Base-by-base conservation (phyloP, 2,113 vertebrate genomes). In the Sinocyclocheilus anshuiensis region DNA sequence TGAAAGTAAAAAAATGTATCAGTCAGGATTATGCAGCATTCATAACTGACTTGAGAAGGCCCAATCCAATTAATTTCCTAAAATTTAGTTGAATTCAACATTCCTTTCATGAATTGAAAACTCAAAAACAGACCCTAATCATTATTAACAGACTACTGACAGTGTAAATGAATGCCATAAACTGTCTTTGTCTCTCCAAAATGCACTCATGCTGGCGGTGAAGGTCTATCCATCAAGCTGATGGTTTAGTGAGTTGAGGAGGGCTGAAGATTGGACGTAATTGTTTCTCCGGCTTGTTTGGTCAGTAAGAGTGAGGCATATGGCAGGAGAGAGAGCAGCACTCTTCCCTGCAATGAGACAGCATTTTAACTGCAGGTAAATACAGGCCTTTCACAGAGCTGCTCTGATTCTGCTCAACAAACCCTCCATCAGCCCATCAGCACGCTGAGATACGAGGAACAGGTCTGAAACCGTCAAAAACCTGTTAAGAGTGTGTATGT, bases 261-360 rank as follows among this genome's bases (percentile, higher is more conserved):
- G 53, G 15, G 13, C 33, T 81, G 59, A 81, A 26, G 26, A 78
- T 67, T n/a, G 75, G 42, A 65, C 42, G 74, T 85, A 85, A 85
- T 85, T 81, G 36, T 65, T 65, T 65, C 57, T 61, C 78, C 15
- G 61, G 24, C 84, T 67, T 20, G 57, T 50, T 3, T 36, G 13
- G 24, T 85, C 75, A 85, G 78, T 85, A 78, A 67, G 57, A 50
- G 29, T 50, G 24, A 63, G 24, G 67, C 29, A 74, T 29, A 57
- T 11, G 15, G 78, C 26, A 39, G 67, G 36, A 57, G 50, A 72
- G 22, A 74, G 71, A 59, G 53, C 53, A 6, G 20, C 71, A 74
- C 36, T 74, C 53, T 79, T 48, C 12, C 61, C 50, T 13, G 45
- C 45, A 48, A 45, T 8, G 26, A 83, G 39, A 48, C 81, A 65